Percentiles rank a stretch among this genome's conserved stretches.
Conservation (phyloP, 2,797 vertebrate genomes). For the Cyclura pinguis region DNA sequence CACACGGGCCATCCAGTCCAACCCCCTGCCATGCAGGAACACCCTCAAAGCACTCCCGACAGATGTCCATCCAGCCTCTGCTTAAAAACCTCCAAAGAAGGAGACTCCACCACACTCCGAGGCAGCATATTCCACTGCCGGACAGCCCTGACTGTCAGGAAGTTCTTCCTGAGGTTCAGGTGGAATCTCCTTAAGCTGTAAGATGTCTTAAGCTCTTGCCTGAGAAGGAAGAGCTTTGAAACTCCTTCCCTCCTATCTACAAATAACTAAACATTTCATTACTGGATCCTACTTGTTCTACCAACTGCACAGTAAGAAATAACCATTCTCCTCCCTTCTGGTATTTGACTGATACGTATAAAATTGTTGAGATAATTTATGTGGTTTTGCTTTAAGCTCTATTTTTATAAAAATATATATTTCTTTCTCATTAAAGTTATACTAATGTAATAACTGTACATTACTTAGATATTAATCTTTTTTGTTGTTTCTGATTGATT, state of each 20-base stretch:
- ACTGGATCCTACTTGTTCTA: too few relatives aligned
- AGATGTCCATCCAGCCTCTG: too few relatives aligned
- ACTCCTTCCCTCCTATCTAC: neutral
- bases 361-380: neutral
- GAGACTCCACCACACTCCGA: too few relatives aligned
- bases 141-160: too few relatives aligned
- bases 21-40: too few relatives aligned
- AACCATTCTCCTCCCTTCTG: neutral
- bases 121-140: too few relatives aligned
- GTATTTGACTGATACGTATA: neutral
- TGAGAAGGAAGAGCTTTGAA: neutral
- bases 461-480: neutral
- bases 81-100: too few relatives aligned
- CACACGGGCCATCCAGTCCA: too few relatives aligned
- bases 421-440: neutral
- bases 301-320: neutral
- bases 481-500: neutral
- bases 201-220: too few relatives aligned
- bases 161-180: too few relatives aligned
- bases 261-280: neutral
- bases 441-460: neutral
- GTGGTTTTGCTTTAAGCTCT: neutral
- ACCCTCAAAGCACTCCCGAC: too few relatives aligned
- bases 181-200: too few relatives aligned
- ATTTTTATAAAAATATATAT: neutral